Percentiles rank a stretch among this genome's conserved stretches.
Evolutionary conservation across 2,113 vertebrate genomes (phyloP).

Genomic region (Tenebrosternarchus preto): DNA sequence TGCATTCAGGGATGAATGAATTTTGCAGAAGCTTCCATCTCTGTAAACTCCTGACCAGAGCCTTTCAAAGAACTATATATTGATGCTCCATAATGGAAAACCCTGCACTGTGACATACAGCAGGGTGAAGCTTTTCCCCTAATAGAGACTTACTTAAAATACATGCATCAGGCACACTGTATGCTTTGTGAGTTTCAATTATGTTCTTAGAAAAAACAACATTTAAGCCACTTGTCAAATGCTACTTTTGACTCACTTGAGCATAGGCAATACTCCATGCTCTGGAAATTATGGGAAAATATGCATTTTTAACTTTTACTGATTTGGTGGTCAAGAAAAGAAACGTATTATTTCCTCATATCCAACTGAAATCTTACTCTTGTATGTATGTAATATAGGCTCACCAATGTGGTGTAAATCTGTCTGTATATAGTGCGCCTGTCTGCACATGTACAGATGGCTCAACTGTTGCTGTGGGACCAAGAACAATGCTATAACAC

Average conservation of each 20-base stretch:
- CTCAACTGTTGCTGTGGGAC: slow-evolving; percentile 55
- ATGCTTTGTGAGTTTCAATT: neutral
- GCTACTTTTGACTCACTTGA: neutral
- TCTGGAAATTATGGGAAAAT: neutral
- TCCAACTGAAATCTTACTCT: slow-evolving; percentile 37
- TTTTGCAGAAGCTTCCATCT: neutral
- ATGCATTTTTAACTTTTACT: neutral
- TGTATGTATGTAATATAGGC: slow-evolving; percentile 54
- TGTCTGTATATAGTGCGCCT: slow-evolving; percentile 32
- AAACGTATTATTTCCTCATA: neutral
- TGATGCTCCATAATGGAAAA: slow-evolving; percentile 33
- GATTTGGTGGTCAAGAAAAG: neutral
- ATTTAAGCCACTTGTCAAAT: neutral
- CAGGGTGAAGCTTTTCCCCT: slow-evolving; percentile 13
- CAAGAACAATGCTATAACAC: slow-evolving; percentile 51
- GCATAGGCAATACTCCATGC: neutral
- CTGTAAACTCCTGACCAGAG: neutral
- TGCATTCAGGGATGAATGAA: slow-evolving; percentile 12
- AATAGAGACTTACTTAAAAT: slow-evolving; percentile 7
- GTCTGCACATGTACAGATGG: slow-evolving; percentile 43
- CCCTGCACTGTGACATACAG: neutral
- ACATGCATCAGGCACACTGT: neutral
- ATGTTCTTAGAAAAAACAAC: neutral
- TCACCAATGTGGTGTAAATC: slow-evolving; percentile 43
- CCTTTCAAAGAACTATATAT: slow-evolving; percentile 33